Base-by-base conservation (phyloP, 2,797 vertebrate species). In the Alca torda region DNA sequence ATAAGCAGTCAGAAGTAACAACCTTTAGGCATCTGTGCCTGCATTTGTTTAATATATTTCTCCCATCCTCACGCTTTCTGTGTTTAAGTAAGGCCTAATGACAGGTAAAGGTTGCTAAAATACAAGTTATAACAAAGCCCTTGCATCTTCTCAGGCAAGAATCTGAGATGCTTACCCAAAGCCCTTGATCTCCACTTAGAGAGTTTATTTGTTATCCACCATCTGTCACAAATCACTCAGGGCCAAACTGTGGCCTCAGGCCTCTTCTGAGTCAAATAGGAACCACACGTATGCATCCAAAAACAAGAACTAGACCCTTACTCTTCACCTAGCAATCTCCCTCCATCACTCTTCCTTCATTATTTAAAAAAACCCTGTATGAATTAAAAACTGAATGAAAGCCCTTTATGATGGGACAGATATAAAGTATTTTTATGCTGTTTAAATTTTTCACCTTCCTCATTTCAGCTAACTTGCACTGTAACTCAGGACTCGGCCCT, bases 191-290 rank as follows among this genome's bases (percentile, higher is more conserved):
- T 91, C 70, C 0, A 3, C 51, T 91, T 91, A 84, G 56, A 48
- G 48, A 74, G 45, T 82, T 88, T 95, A 60, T 84, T 91, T 93
- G 59, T 51, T 91, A 76, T 82, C 91, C 80, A 87, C 70, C 70
- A 70, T 89, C 93, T 95, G 91, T 84, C 93, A 95, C 87, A 96
- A 94, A 93, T 92, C 83, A 92, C 90, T 90, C 26, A 28, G 51
- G 56, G 67, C 31, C 77, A 79, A 91, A 84, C 67, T 33, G 17
- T 83, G 39, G 78, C 86, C 81, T 92, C 63, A 60, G 70, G 70
- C 60, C 20, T 70, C 51, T 84, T 67, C 45, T 60, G 48, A 95
- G 16, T 70, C 59, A 93, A 95, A 84, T 6, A 84, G 30, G 39
- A 95, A 53, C 46, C 59, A 81, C 73, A 84, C 20, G 0, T 53